Base-by-base conservation (phyloP, 1,140 invertebrate species). In the Lepidurus couesii region DNA sequence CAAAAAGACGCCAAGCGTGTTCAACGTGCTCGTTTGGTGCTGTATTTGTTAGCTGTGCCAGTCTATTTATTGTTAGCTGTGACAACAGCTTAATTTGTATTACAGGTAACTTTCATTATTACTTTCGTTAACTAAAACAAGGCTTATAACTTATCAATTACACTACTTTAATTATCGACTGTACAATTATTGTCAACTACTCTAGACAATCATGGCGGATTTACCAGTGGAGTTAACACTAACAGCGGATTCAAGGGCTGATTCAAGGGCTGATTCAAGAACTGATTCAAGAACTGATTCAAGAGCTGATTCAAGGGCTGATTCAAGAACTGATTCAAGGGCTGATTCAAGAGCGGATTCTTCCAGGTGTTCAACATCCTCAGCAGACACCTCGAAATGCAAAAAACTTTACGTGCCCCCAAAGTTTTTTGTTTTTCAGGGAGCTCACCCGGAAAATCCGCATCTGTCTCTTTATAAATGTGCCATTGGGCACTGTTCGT, bases 361-460 rank as follows among this genome's bases (percentile, higher is more conserved):
- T 47, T 47, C 45, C 45, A 16, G 45, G 9, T 47, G 9, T 47
- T 47, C 45, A 47, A 47, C 45, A 47, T 47, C 45, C 45, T 47
- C 45, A 47, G 45, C 45, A 34, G 26, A 34, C 45, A 11, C 45
- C 16, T 16, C 16, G 45, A 47, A 47, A 47, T 9, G 45, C 45
- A 47, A 47, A 47, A 47, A 47, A 47, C 9, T 47, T 47, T 47
- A 47, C 45, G 45, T 47, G 9, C 45, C 45, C 45, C 45, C 45
- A 47, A 47, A 47, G 9, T 47, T 47, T 47, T 47, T 47, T 47
- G 45, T 47, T 47, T 47, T 47, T 47, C 45, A 47, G 45, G 45
- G 45, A 47, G 45, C 45, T 47, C 45, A 47, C 45, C 45, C 45
- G 16, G 45, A 47, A 47, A 47, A 47, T 47, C 45, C 45, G 45